Percentiles rank a stretch among this genome's conserved stretches.
phyloP scores from a whole-genome alignment of 2,797 vertebrate species.

The Kryptopterus vitreolus region DNA sequence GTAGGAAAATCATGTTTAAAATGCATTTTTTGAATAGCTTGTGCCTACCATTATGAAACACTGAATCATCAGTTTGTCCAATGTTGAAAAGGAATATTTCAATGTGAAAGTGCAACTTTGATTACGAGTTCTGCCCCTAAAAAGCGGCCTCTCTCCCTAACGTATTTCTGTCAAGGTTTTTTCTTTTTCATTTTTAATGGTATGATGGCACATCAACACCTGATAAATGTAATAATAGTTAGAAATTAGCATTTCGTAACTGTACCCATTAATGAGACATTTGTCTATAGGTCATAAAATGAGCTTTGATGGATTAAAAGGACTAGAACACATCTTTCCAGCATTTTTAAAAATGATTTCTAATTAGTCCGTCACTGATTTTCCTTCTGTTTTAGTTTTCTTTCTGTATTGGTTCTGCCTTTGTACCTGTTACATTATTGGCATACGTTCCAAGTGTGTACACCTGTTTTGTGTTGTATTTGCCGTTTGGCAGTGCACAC shows the following conservation, averaged over 20 bases:
- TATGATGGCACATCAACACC: background rate
- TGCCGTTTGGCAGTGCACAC: background rate
- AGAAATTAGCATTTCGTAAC: background rate
- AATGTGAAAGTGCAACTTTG: too few species aligned
- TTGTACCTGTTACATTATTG: background rate
- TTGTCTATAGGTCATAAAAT: background rate
- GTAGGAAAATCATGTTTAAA: too few species aligned
- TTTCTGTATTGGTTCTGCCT: background rate
- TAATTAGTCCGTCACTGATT: background rate
- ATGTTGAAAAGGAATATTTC: too few species aligned
- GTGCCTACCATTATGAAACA: too few species aligned
- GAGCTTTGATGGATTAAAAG: background rate
- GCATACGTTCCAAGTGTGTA: background rate
- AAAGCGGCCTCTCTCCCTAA: too few species aligned
- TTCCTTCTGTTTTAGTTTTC: background rate
- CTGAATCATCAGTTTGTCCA: too few species aligned
- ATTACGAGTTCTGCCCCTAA: too few species aligned
- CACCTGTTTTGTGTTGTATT: background rate
- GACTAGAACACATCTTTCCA: background rate
- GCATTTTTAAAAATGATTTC: background rate
- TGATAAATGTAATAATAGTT: background rate
- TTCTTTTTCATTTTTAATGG: background rate
- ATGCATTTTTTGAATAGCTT: too few species aligned
- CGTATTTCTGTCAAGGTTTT: too few species aligned
- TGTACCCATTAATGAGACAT: background rate